These are phyloP conservation scores for Furcifer pardalis DNA, from an alignment of 2,797 vertebrate species.

Conservation along the genomic window DNA sequence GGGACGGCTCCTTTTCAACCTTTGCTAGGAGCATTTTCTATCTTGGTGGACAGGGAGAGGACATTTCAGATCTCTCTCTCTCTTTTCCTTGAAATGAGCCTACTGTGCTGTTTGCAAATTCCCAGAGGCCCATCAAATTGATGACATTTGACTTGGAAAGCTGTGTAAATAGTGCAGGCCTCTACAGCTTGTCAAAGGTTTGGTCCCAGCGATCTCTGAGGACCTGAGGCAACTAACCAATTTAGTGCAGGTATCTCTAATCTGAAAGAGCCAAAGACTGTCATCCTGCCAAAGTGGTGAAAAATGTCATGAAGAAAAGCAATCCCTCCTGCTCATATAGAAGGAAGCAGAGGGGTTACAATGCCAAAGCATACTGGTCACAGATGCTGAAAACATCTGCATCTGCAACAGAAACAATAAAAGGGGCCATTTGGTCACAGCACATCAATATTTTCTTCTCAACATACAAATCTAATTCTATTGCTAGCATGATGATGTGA, in stretches of 20 bases:
- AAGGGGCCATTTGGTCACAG: neutral
- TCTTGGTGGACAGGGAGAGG: constrained; percentile 20
- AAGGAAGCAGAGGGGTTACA: neutral
- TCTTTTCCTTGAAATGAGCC: neutral
- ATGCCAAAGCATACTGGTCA: neutral
- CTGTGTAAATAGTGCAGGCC: neutral
- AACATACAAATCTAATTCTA: neutral
- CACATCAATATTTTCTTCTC: constrained; percentile 5
- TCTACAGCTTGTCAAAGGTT: constrained; percentile 15
- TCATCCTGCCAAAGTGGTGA: neutral
- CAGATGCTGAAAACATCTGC: constrained; percentile 10
- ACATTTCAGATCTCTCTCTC: constrained; percentile 32
- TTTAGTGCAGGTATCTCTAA: constrained; percentile 19
- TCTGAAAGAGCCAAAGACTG: neutral
- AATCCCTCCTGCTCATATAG: neutral
- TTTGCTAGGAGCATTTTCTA: constrained; percentile 38
- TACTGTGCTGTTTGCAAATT: neutral
- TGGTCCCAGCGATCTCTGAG: neutral
- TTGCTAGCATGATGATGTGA: neutral
- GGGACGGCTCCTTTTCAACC: constrained; percentile 31
- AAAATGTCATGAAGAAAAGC: constrained; percentile 5
- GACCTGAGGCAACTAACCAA: constrained; percentile 25
- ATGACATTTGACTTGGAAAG: neutral
- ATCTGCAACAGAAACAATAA: neutral
- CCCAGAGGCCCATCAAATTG: neutral